Evolutionary conservation across 2,888 invertebrate genomes (phyloP).

Genomic region (Pandemis corylana): DNA sequence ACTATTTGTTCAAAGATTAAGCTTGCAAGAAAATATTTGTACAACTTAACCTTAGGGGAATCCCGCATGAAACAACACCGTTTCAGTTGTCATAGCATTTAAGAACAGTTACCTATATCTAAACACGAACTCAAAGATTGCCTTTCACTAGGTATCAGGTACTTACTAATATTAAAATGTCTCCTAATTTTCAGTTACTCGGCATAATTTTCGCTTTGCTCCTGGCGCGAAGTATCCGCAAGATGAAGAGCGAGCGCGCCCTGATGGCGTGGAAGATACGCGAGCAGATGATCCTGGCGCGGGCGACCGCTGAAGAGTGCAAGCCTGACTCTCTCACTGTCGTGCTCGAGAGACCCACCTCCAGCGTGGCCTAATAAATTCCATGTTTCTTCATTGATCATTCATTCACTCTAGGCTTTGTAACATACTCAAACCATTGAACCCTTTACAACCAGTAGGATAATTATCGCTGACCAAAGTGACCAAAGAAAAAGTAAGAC

Average conservation of each 20-base stretch:
- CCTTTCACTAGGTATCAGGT: too few relatives aligned
- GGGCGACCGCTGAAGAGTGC: slow-evolving; percentile 57
- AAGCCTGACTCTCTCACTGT: slow-evolving; percentile 52
- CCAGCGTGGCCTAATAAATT: slow-evolving; percentile 54
- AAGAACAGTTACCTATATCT: too few relatives aligned
- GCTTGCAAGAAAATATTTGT: neutral
- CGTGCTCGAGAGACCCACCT: slow-evolving; percentile 60
- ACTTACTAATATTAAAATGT: neutral
- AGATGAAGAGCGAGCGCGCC: slow-evolving; percentile 89
- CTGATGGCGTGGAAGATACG: slow-evolving; percentile 87
- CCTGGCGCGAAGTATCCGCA: slow-evolving; percentile 92
- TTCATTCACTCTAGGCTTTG: too few relatives aligned
- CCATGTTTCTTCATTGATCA: neutral
- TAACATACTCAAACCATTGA: too few relatives aligned
- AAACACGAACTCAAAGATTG: too few relatives aligned
- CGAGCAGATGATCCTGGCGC: slow-evolving; percentile 80
- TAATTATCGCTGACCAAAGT: too few relatives aligned
- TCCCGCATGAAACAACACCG: neutral
- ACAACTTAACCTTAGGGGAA: neutral
- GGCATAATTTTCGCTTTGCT: slow-evolving; percentile 95
- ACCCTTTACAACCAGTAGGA: too few relatives aligned
- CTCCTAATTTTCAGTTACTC: slow-evolving; percentile 85
- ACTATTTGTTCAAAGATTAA: neutral
- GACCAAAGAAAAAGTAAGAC: too few relatives aligned
- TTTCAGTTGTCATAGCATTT: neutral